Conservation (phyloP, 2,888 invertebrate species). For the Chrysopilus asiliformis region DNA sequence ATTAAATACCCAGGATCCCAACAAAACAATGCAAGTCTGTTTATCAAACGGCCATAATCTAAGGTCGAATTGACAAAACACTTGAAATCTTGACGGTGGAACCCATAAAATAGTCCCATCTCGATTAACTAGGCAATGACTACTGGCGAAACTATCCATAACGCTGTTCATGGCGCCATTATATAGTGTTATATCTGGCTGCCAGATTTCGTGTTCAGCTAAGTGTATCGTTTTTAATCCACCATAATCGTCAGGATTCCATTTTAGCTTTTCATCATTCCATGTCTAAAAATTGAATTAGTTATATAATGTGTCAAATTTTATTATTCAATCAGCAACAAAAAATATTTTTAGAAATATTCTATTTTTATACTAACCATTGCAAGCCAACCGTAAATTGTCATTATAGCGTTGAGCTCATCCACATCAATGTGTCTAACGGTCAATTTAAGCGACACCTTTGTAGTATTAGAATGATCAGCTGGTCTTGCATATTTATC, state of each 20-base stretch:
- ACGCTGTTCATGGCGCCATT: constrained; percentile 51
- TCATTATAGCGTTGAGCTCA: constrained; percentile 47
- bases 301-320: not conserved
- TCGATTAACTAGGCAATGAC: constrained; percentile 37
- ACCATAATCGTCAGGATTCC: constrained; percentile 55
- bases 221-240: constrained; percentile 46
- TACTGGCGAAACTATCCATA: constrained; percentile 46
- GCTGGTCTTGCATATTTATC: constrained; percentile 30
- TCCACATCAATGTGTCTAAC: constrained; percentile 47
- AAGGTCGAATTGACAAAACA: constrained; percentile 51
- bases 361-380: constrained; percentile 38
- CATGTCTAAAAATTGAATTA: constrained; percentile 46
- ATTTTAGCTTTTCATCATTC: constrained; percentile 58
- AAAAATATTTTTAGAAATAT: not conserved
- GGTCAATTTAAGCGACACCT: constrained; percentile 38
- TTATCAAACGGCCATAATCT: constrained; percentile 61
- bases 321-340: no score
- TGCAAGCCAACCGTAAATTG: constrained; percentile 44
- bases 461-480: constrained; percentile 22
- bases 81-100: constrained; percentile 52
- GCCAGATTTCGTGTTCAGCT: constrained; percentile 62
- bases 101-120: constrained; percentile 48
- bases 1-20: constrained; percentile 61
- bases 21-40: constrained; percentile 50
- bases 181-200: constrained; percentile 58